Conservation (phyloP, 2,888 invertebrate genomes). For the Polia nebulosa region DNA sequence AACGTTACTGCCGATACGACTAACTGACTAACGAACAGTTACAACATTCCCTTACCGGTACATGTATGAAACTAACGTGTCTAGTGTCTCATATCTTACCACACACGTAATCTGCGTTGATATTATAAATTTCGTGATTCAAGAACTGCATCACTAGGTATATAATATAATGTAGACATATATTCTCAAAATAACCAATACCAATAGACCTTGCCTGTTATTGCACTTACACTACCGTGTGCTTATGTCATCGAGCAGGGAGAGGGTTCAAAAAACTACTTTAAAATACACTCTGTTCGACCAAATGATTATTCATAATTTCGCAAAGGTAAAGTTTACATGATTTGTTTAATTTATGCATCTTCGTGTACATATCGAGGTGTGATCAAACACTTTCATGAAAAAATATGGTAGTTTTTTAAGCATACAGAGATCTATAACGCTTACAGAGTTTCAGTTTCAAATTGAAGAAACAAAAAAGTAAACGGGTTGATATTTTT, state of each 20-base stretch:
- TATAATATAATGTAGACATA: no score
- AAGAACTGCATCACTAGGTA: no score
- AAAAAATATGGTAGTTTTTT: background rate
- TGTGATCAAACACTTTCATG: background rate
- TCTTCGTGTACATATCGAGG: background rate
- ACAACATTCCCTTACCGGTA: conserved; percentile 1
- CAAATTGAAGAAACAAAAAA: no score
- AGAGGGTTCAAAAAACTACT: background rate
- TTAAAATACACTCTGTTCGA: background rate
- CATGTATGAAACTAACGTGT: background rate
- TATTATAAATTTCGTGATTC: no score
- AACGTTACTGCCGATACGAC: conserved; percentile 8
- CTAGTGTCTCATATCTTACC: background rate
- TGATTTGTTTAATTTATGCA: background rate
- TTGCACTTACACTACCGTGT: background rate
- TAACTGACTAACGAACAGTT: conserved; percentile 32
- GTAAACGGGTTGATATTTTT: no score
- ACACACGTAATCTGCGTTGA: no score
- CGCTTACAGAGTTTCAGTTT: no score
- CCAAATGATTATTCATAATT: background rate
- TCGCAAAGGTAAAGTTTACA: background rate
- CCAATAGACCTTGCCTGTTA: background rate
- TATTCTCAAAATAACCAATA: background rate
- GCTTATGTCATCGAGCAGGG: background rate
- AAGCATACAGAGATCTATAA: no score